phyloP scores from a whole-genome alignment of 2,113 vertebrate species.

The Gadus macrocephalus region DNA sequence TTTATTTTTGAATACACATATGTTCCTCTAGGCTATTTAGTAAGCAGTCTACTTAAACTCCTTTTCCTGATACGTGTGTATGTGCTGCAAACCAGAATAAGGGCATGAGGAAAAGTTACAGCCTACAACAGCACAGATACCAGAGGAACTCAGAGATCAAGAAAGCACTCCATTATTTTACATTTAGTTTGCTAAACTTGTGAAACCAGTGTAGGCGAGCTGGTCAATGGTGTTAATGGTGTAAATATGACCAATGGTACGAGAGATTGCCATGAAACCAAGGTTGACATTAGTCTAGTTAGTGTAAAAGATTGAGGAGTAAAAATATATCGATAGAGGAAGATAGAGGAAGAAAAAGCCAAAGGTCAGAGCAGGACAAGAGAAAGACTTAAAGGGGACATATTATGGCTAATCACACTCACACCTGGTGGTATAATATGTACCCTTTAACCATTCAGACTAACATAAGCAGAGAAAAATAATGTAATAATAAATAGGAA shows the following conservation, averaged over 20 bases:
- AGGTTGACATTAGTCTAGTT: too few relatives aligned
- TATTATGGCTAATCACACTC: too few relatives aligned
- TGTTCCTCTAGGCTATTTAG: conserved; percentile 55
- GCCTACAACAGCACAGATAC: conserved; percentile 17
- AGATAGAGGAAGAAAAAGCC: too few relatives aligned
- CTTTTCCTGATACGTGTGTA: conserved; percentile 38
- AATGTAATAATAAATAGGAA: too few relatives aligned
- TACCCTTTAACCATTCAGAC: too few relatives aligned
- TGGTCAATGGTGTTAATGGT: not conserved
- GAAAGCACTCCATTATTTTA: not conserved
- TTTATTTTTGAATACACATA: conserved; percentile 50
- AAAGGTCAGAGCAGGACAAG: too few relatives aligned
- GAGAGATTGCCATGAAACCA: not conserved
- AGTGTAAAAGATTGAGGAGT: too few relatives aligned
- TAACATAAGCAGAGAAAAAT: too few relatives aligned
- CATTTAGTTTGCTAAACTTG: too few relatives aligned
- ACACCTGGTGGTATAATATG: too few relatives aligned
- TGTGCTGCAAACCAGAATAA: conserved; percentile 46
- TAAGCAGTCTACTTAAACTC: conserved; percentile 38
- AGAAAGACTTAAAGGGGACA: too few relatives aligned
- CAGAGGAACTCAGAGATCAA: conserved; percentile 1
- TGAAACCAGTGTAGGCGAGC: conserved; percentile 9
- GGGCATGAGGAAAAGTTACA: conserved; percentile 25
- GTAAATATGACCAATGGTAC: not conserved
- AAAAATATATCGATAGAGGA: too few relatives aligned